Evolutionary conservation across 2,888 invertebrate genomes (phyloP), one percentile per base, ranked within the genome.

Genomic region (Drosophila bunnanda): DNA sequence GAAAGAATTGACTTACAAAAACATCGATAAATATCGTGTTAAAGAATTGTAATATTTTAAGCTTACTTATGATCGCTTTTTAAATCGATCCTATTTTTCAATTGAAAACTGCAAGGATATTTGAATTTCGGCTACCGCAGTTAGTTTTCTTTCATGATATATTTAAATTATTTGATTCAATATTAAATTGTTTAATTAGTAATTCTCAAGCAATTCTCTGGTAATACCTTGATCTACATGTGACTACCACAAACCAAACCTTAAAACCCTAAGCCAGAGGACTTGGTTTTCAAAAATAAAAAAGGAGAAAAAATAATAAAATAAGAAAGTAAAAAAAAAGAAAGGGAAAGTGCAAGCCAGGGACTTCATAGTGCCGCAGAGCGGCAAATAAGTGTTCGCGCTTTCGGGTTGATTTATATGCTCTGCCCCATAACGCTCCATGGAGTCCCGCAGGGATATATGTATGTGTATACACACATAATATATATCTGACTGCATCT

Each of bases 371-470:
- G 72, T 70, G 41, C 36, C 39, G 60, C 60, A 57, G 43, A 59
- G 76, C 64, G 67, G 44, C 67, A 70, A 81, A 81, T 76, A 80
- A 80, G 74, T 80, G 77, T 77, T 59, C 78, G 66, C 75, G 50
- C 66, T 74, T 60, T 65, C 77, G 75, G 69, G 69, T 83, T 84
- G 84, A 84, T 84, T 84, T 84, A 84, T 84, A 67, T 62, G 68
- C 61, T 77, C 20, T 53, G 56, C 53, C 53, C 44, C 56, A 22
- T 52, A 53, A 46, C 30, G 20, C 36, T 28, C 52, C 32, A 44
- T 22, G 55, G 20, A 57, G 50, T 52, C 56, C 59, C 69, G 15
- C 46, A 53, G 50, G 67, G 64, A 65, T 72, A 77, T 78, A 70
- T 56, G 55, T 15, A 46, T 8, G 8, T 7, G 13, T 28, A 17